phyloP scores from a whole-genome alignment of 2,113 vertebrate genomes.

The Pomatostomus ruficeps region DNA sequence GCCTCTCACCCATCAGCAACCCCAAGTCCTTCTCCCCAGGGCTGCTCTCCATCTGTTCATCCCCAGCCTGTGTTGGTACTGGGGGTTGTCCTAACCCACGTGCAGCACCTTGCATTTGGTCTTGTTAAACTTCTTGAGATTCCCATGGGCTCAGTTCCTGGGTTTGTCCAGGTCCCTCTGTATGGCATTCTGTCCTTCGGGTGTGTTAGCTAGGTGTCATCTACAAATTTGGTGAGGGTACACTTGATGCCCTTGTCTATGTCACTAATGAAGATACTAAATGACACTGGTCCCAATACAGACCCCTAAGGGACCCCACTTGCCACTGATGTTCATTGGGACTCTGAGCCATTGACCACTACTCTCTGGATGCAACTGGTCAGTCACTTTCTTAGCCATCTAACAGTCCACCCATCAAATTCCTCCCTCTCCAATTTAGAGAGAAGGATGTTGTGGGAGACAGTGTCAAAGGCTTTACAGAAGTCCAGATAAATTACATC shows the following conservation, averaged over 20 bases:
- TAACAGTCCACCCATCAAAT: background rate
- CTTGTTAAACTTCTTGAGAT: background rate
- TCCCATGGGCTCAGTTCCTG: background rate
- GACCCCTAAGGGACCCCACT: background rate
- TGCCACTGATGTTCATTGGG: background rate
- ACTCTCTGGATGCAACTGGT: background rate
- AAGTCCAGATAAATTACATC: background rate
- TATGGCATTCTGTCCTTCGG: background rate
- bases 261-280: background rate
- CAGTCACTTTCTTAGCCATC: background rate
- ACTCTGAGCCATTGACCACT: background rate
- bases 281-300: background rate
- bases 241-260: background rate
- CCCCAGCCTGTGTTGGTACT: background rate
- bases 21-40: background rate
- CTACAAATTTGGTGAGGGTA: background rate
- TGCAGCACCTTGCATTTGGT: background rate
- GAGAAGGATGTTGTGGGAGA: background rate
- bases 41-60: background rate
- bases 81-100: fast-evolving
- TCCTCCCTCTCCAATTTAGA: background rate
- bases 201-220: background rate
- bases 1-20: background rate
- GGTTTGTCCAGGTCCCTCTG: background rate
- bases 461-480: background rate